Evolutionary conservation across 2,888 invertebrate species (phyloP).

Genomic region (Drosophila heteroneura): DNA sequence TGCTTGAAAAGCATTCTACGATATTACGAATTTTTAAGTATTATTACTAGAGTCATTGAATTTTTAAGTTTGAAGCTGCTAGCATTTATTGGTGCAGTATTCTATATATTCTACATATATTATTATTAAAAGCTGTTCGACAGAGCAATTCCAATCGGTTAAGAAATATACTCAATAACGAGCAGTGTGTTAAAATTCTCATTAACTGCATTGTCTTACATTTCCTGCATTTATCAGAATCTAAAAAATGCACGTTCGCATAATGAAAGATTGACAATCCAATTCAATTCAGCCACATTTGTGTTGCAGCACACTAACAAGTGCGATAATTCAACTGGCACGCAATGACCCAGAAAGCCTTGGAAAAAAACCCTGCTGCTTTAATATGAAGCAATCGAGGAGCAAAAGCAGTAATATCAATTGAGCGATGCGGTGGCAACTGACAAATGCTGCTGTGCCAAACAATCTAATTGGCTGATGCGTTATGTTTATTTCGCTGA

Average conservation of each 20-base stretch:
- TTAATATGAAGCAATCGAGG: slow-evolving; percentile 14
- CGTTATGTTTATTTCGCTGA: slow-evolving; percentile 17
- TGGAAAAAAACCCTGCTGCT: slow-evolving; percentile 9
- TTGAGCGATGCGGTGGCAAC: slow-evolving; percentile 17
- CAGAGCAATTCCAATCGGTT: not conserved
- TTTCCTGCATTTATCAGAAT: too few relatives aligned
- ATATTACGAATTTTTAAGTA: not conserved
- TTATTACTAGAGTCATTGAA: not conserved
- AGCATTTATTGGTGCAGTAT: not conserved
- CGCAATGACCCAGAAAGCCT: slow-evolving; percentile 1
- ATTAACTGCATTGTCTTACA: not conserved
- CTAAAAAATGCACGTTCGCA: not conserved
- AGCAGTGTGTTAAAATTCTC: not conserved
- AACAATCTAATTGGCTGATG: slow-evolving; percentile 53
- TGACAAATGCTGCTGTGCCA: slow-evolving; percentile 2
- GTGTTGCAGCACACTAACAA: slow-evolving; percentile 11
- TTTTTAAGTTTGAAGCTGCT: not conserved
- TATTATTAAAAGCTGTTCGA: not conserved
- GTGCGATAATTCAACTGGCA: slow-evolving; percentile 13
- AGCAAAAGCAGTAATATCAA: slow-evolving; percentile 26
- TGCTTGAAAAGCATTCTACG: slow-evolving; percentile 1
- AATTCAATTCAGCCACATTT: not conserved
- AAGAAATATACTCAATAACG: not conserved
- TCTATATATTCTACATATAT: not conserved
- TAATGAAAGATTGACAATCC: too few relatives aligned